phyloP scores from a whole-genome alignment of 2,888 invertebrate species.

The Cataglyphis albicans region DNA sequence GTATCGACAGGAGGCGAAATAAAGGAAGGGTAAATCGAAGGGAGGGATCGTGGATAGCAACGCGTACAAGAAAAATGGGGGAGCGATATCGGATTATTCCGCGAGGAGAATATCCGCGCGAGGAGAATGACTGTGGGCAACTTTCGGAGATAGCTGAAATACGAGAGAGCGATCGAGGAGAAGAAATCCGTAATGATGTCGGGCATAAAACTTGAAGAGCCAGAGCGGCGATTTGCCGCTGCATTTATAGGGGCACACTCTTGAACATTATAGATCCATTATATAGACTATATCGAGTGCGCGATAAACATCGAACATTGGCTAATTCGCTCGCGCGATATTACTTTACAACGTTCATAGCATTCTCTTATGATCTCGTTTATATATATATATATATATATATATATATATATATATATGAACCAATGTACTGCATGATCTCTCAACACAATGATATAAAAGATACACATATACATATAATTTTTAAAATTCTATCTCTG shows the following conservation, averaged over 20 bases:
- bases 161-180: neutral
- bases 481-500: neutral
- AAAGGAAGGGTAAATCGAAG: neutral
- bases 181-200: neutral
- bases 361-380: neutral
- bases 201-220: neutral
- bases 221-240: neutral
- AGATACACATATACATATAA: neutral
- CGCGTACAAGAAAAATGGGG: constrained; percentile 66
- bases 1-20: constrained; percentile 7
- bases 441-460: neutral
- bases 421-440: neutral
- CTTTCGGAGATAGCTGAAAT: neutral
- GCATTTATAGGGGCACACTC: neutral
- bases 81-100: constrained; percentile 64
- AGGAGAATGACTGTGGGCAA: constrained; percentile 8
- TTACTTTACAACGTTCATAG: neutral
- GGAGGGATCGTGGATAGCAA: neutral
- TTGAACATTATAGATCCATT: neutral
- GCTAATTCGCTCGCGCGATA: neutral
- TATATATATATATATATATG: too few species aligned
- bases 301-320: neutral
- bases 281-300: neutral
- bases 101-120: constrained; percentile 17
- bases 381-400: neutral